Percentiles rank a stretch among this genome's conserved stretches.
Conservation (phyloP, 92 coral and sea anemone genomes). For the Epizoanthus scotinus region DNA sequence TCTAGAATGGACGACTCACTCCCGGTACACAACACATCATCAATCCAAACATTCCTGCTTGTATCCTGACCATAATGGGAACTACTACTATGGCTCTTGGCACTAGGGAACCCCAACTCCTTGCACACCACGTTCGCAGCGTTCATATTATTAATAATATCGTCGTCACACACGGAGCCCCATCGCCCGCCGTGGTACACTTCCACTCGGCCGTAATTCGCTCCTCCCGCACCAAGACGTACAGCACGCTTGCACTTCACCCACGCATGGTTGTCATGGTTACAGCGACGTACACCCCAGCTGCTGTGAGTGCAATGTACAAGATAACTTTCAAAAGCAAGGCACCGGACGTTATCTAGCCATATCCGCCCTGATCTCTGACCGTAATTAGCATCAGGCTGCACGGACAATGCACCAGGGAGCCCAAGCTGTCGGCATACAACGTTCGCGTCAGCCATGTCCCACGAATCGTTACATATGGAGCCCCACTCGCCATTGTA, state of each 20-base stretch:
- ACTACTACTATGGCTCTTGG: not conserved
- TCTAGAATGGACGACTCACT: constrained; percentile 10
- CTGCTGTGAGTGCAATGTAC: not conserved
- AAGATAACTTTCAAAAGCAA: not conserved
- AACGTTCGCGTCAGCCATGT: constrained; percentile 19
- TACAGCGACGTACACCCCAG: constrained; percentile 2
- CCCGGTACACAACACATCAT: not conserved
- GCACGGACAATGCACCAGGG: not conserved
- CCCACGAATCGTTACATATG: constrained; percentile 25
- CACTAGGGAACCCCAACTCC: constrained; percentile 11
- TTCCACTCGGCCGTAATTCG: constrained; percentile 19
- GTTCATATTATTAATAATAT: not conserved
- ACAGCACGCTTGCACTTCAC: not conserved
- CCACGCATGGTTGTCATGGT: constrained; percentile 8
- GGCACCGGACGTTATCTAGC: constrained; percentile 8
- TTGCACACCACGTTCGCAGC: constrained; percentile 14
- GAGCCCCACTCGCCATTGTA: constrained; percentile 16
- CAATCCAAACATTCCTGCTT: not conserved
- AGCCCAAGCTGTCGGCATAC: constrained; percentile 27
- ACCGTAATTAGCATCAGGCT: constrained; percentile 2
- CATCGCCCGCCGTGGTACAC: constrained; percentile 3
- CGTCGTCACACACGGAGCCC: constrained; percentile 25
- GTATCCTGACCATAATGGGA: constrained; percentile 7
- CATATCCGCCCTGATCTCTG: constrained; percentile 21
- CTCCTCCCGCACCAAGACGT: constrained; percentile 2